These are phyloP conservation scores for Tricholaema leucomelas DNA, from an alignment of 2,113 vertebrate species.

Conservation along the genomic window DNA sequence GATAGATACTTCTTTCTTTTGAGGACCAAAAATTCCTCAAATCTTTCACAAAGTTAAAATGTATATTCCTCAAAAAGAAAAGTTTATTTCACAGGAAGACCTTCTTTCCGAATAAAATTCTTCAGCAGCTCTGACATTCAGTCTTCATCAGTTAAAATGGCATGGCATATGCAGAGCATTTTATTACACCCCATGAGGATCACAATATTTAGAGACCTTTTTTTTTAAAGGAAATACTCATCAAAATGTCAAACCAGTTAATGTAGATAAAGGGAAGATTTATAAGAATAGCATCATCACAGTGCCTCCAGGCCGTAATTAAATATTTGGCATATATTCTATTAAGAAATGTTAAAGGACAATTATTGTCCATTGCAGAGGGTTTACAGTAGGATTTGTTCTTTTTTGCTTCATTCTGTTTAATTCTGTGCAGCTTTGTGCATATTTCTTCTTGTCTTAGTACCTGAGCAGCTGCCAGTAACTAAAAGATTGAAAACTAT, in stretches of 20 bases:
- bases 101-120: neutral
- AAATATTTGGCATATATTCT: neutral
- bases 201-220: neutral
- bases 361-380: neutral
- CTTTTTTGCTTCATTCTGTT: neutral
- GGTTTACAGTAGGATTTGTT: neutral
- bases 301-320: neutral
- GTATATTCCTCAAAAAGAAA: neutral
- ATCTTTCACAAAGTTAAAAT: neutral
- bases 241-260: neutral
- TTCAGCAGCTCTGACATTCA: neutral
- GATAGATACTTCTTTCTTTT: neutral
- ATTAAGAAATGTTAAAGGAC: neutral
- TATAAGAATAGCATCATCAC: neutral
- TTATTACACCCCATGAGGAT: neutral
- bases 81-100: neutral
- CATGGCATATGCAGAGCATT: neutral
- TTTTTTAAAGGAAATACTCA: neutral
- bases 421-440: neutral
- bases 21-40: neutral
- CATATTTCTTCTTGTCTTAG: neutral
- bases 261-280: neutral
- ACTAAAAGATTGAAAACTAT: neutral
- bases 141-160: neutral
- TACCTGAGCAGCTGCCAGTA: neutral